Base-by-base conservation (phyloP, 2,113 vertebrate genomes). In the Callipepla squamata region DNA sequence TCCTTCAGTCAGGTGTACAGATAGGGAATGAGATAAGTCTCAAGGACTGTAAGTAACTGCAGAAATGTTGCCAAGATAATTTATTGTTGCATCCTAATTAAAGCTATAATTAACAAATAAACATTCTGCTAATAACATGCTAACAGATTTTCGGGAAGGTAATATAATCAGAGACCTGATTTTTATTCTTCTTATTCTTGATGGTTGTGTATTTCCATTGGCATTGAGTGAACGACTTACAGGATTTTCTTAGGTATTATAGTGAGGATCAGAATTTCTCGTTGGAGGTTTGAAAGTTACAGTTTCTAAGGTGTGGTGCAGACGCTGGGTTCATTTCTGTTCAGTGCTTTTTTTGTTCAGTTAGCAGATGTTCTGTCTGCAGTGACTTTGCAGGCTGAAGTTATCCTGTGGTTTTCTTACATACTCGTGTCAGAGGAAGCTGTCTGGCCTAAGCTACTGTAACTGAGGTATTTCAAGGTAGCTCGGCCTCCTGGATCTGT, bases 71-170 rank as follows among this genome's bases (percentile, higher is more conserved):
- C 87, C 74, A 91, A 75, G 92, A 86, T 91, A 93, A 96, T 92
- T 94, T 95, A 93, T 93, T 94, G 87, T 96, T 90, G 89, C 95
- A 86, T 87, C 69, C 79, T 93, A 95, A 93, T 91, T 92, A 94
- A 95, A 96, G 93, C 42, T 80, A 83, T 95, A 95, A 96, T 96
- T 96, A 95, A 87, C 70, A 93, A 96, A 95, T 96, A 96, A 92
- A 92, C 79, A 94, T 94, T 91, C 93, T 87, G 89, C 95, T 95
- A 92, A 91, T 95, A 94, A 92, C 87, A 87, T 86, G 81, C 58
- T 93, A 95, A 95, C 92, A 95, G 78, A 83, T 92, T 87, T 95
- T 94, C 85, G 80, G 73, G 83, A 96, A 94, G 85, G 65, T 92
- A 91, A 93, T 90, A 92, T 92, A 88, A 89, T 94, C 94, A 96